Evolutionary conservation across 1,140 invertebrate genomes (phyloP).

Genomic region (Drosophila saltans): DNA sequence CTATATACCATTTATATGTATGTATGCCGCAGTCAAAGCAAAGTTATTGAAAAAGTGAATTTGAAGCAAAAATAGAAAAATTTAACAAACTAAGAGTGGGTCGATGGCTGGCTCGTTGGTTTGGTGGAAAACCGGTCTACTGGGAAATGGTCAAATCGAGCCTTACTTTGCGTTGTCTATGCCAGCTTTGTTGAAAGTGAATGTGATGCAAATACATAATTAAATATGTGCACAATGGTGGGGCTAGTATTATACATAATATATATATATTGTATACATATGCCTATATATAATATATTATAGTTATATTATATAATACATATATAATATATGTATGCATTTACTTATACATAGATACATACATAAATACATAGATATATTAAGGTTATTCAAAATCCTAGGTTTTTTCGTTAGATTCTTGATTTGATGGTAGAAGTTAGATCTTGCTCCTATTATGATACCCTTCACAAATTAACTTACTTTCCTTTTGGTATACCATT

Average conservation of each 20-base stretch:
- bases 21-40: constrained; percentile 1
- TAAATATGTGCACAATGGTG: constrained; percentile 29
- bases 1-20: constrained; percentile 1
- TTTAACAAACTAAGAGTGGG: constrained; percentile 19
- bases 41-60: constrained; percentile 15
- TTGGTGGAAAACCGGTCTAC: constrained; percentile 53
- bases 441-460: neutral
- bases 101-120: constrained; percentile 30
- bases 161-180: constrained; percentile 35
- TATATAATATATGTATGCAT: neutral
- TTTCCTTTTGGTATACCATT: neutral
- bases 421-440: neutral
- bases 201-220: constrained; percentile 52
- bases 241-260: constrained; percentile 12
- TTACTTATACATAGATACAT: neutral
- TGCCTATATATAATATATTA: neutral
- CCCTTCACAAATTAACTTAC: neutral
- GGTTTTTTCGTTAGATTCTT: constrained; percentile 2
- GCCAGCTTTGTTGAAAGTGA: constrained; percentile 50
- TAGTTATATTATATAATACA: neutral
- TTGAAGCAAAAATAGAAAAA: constrained; percentile 17
- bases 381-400: neutral
- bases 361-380: neutral
- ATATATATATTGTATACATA: constrained; percentile 6
- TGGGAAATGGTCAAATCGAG: constrained; percentile 54